phyloP scores from a whole-genome alignment of 2,113 vertebrate species.

The Misgurnus mizolepis region DNA sequence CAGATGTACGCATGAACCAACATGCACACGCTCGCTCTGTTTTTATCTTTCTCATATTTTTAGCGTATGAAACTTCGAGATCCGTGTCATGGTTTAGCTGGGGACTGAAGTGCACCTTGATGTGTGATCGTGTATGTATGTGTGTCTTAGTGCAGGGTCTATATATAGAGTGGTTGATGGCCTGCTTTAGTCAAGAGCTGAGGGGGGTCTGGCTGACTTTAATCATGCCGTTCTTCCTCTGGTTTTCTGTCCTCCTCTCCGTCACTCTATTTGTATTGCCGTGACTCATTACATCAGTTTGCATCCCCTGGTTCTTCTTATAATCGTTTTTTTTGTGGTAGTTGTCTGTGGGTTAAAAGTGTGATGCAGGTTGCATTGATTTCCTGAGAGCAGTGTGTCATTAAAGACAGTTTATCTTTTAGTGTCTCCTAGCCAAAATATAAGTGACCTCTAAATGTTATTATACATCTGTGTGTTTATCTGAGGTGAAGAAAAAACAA shows the following conservation, averaged over 20 bases:
- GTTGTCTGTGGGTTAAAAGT: background rate
- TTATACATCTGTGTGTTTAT: background rate
- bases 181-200: constrained; percentile 42
- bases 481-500: background rate
- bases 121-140: constrained; percentile 26
- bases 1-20: constrained; percentile 1
- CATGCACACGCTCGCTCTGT: constrained; percentile 6
- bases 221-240: constrained; percentile 35
- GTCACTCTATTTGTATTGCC: constrained; percentile 15
- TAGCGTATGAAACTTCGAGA: constrained; percentile 17
- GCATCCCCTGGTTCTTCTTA: background rate
- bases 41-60: constrained; percentile 29
- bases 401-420: background rate
- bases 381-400: background rate
- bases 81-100: constrained; percentile 25
- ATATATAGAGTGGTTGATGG: constrained; percentile 50
- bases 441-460: constrained; percentile 14
- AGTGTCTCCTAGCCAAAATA: constrained; percentile 14
- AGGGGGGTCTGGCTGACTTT: constrained; percentile 41
- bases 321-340: background rate
- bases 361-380: background rate
- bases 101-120: constrained; percentile 1
- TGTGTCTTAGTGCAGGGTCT: constrained; percentile 32
- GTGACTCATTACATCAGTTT: background rate
- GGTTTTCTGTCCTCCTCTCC: constrained; percentile 10